Conservation (phyloP, 2,888 invertebrate species). For the Argyresthia goedartella region DNA sequence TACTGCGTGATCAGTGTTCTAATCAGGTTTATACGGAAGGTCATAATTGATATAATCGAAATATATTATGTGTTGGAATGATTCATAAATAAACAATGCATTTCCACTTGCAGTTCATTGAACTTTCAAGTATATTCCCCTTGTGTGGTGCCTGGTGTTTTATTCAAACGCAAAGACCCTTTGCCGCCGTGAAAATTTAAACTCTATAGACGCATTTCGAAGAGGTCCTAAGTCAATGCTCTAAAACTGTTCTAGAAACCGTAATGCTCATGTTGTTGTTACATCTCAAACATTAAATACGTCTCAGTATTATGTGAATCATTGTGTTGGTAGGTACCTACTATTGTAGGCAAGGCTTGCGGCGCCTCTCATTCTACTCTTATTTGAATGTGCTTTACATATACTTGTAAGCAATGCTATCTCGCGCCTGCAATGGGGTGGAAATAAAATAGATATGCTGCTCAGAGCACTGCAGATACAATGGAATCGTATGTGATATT, state of each 20-base stretch:
- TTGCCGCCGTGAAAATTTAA: background rate
- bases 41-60: too few relatives aligned
- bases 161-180: background rate
- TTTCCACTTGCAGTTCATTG: background rate
- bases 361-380: slow-evolving; percentile 14
- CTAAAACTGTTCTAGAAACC: too few relatives aligned
- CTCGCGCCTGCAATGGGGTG: slow-evolving; percentile 24
- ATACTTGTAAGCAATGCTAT: slow-evolving; percentile 29
- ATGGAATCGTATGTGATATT: slow-evolving; percentile 34
- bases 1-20: too few relatives aligned
- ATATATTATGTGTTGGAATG: too few relatives aligned
- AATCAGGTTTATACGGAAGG: too few relatives aligned
- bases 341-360: background rate
- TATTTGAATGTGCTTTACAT: slow-evolving; percentile 53
- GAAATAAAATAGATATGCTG: slow-evolving; percentile 42
- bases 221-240: background rate
- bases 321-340: too few relatives aligned
- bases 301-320: too few relatives aligned
- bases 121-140: background rate
- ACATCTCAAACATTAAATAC: too few relatives aligned
- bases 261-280: too few relatives aligned
- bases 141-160: background rate
- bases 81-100: background rate
- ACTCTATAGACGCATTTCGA: background rate
- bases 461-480: slow-evolving; percentile 23